Evolutionary conservation across 2,113 vertebrate genomes (phyloP).

Genomic region (Chauna torquata): DNA sequence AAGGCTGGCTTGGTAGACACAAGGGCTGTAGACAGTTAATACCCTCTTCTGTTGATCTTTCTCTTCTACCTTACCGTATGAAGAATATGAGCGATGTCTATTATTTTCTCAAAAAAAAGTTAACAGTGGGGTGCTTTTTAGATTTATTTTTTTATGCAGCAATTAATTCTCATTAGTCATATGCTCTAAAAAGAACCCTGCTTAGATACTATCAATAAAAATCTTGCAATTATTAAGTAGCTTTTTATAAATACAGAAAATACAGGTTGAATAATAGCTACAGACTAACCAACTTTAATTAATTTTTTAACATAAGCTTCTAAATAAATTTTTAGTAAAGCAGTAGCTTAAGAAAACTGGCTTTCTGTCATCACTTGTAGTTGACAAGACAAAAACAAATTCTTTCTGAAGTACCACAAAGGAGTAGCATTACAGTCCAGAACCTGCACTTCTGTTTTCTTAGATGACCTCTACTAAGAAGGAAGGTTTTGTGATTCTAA

Average conservation of each 20-base stretch:
- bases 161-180: neutral
- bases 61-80: neutral
- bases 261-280: neutral
- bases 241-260: neutral
- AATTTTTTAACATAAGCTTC: neutral
- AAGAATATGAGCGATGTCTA: neutral
- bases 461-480: neutral
- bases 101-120: neutral
- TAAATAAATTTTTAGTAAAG: neutral
- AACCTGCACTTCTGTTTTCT: neutral
- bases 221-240: neutral
- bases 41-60: rapidly evolving
- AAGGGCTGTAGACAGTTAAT: neutral
- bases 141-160: neutral
- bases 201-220: neutral
- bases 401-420: neutral
- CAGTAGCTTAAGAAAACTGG: neutral
- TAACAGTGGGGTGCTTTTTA: neutral
- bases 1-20: neutral
- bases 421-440: neutral
- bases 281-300: neutral
- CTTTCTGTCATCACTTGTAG: neutral
- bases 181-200: neutral
- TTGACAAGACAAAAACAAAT: neutral
- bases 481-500: neutral